Evolutionary conservation across 2,113 vertebrate genomes (phyloP).

Genomic region (Oreocharis arfaki): DNA sequence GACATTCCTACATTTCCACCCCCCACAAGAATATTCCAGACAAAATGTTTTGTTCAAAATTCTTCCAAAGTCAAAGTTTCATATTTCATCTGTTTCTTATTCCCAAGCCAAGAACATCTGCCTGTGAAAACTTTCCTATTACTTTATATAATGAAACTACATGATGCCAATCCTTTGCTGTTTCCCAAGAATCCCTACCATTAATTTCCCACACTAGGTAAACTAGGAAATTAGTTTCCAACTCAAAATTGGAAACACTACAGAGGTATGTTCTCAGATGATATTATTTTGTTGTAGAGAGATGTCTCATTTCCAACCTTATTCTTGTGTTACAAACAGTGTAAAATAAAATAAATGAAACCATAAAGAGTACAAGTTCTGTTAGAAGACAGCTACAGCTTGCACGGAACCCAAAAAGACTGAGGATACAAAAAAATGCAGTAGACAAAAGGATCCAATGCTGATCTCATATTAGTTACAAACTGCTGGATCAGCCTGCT

Average conservation of each 20-base stretch:
- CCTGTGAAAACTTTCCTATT: neutral
- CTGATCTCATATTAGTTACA: neutral
- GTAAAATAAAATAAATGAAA: neutral
- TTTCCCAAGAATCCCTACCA: neutral
- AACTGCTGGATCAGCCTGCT: slow-evolving; percentile 14
- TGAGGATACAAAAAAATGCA: neutral
- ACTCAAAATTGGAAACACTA: neutral
- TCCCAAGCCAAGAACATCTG: neutral
- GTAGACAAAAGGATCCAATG: neutral
- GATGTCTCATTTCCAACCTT: neutral
- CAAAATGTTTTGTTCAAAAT: neutral
- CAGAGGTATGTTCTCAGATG: neutral
- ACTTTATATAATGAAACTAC: neutral
- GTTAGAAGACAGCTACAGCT: neutral
- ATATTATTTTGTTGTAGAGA: neutral
- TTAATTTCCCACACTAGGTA: neutral
- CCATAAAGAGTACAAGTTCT: neutral
- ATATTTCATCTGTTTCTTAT: neutral
- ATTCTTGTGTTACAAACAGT: neutral
- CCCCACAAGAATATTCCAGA: neutral
- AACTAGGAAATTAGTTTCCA: neutral
- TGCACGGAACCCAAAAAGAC: neutral
- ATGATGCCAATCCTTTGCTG: neutral
- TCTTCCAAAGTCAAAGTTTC: neutral
- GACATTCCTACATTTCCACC: neutral